These are phyloP conservation scores for Ophraella communa DNA, from an alignment of 2,888 invertebrate species.

Conservation along the genomic window DNA sequence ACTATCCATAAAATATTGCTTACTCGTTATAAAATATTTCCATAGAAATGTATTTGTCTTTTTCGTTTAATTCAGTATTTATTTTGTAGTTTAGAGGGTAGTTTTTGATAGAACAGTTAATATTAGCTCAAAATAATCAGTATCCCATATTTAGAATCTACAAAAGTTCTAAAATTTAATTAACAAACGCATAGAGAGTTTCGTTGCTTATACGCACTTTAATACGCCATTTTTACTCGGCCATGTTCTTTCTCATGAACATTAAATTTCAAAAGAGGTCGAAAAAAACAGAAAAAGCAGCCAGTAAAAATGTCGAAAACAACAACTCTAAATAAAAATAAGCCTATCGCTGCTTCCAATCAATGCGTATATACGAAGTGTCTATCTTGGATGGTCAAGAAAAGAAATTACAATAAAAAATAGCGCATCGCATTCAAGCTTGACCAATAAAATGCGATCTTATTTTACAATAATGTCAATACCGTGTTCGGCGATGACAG, in stretches of 20 bases:
- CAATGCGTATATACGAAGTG: conserved; percentile 32
- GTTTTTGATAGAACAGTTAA: background rate
- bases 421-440: conserved; percentile 36
- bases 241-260: conserved; percentile 16
- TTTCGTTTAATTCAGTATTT: no score
- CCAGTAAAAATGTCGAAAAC: conserved; percentile 16
- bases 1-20: no score
- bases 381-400: conserved; percentile 26
- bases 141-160: background rate
- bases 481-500: conserved; percentile 33
- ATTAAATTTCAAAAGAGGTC: conserved; percentile 18
- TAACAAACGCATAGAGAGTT: background rate
- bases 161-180: background rate
- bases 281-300: background rate
- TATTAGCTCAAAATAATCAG: background rate
- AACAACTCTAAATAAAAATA: conserved; percentile 24
- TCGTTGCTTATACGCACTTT: background rate
- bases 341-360: conserved; percentile 25
- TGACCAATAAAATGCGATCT: conserved; percentile 43
- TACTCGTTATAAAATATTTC: no score
- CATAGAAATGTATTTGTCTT: no score
- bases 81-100: no score
- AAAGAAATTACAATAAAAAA: conserved; percentile 34
- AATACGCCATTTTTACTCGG: conserved; percentile 20
- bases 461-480: conserved; percentile 41